Conservation (phyloP, 2,797 vertebrate genomes). For the Hephaestus fuliginosus region DNA sequence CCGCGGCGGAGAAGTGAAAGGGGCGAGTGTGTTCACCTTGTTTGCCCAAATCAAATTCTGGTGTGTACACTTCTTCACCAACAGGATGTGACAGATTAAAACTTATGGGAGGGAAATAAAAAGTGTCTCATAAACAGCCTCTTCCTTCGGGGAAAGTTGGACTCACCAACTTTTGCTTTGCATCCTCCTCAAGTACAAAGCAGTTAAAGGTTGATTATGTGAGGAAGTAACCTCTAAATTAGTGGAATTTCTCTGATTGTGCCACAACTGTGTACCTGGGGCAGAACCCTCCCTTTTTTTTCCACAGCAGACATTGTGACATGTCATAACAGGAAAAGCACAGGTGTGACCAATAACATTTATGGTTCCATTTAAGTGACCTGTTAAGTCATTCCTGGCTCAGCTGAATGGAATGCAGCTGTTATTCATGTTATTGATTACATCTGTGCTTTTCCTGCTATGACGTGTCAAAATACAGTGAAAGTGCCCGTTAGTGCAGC, state of each 20-base stretch:
- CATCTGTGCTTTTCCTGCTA: constrained; percentile 15
- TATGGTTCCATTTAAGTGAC: neutral
- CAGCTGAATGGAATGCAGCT: constrained; percentile 26
- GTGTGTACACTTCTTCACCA: constrained; percentile 33
- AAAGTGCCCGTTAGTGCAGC: neutral
- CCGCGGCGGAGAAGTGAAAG: constrained; percentile 19
- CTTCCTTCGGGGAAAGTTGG: constrained; percentile 5
- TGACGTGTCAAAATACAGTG: neutral
- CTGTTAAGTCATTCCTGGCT: constrained; percentile 17
- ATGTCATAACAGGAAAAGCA: constrained; percentile 28
- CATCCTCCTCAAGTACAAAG: constrained; percentile 1
- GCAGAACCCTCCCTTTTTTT: neutral
- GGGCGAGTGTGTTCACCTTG: constrained; percentile 9
- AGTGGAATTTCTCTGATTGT: neutral
- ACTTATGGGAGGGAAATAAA: constrained; percentile 18
- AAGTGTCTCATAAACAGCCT: constrained; percentile 28
- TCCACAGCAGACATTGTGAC: constrained; percentile 14
- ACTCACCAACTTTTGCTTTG: neutral
- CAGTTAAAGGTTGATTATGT: neutral
- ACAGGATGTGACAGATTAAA: constrained; percentile 51
- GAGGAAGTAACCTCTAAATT: neutral
- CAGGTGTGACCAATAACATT: constrained; percentile 23
- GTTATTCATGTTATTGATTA: constrained; percentile 35
- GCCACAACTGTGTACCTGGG: neutral
- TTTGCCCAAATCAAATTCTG: constrained; percentile 43